Evolutionary conservation across 2,888 invertebrate species (phyloP), one percentile per base, ranked within the genome.

Genomic region (Microplitis deprimator): DNA sequence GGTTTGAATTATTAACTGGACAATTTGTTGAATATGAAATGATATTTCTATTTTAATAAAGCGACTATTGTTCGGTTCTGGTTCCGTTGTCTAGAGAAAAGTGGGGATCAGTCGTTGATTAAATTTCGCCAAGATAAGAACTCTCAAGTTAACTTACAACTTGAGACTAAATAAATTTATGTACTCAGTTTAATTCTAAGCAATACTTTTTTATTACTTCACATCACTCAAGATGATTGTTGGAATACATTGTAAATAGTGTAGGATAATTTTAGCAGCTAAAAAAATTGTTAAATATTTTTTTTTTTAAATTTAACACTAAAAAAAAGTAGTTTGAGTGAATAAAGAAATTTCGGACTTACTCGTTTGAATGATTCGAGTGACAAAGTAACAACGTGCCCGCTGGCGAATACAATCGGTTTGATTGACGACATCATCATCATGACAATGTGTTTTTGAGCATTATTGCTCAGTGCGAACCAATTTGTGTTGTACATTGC

Each of bases 401-500:
- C 67, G 60, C 62, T 61, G 20, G 39, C 17, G 10, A 70, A 69
- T 10, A 74, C 17, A 6, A 77, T 39, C 61, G 76, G 74, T 68
- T 38, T 74, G 3, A 68, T 13, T 29, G 68, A 50, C 13, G 17
- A 60, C 7, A 67, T n/a, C 74, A 74, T 74, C 61, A 74, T 74
- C 1, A 74, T 10, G 5, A 61, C n/a, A 29, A 74, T 61, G 5
- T 16, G 16, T 17, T 74, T 74, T 39, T 20, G 20, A 6, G 38
- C 68, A 40, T 8, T 16, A 20, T 5, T 61, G 13, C 38, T 74
- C 10, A 74, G 17, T 3, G 16, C 16, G 17, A 59, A 74, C 74
- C 68, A 74, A 17, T 74, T 74, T 13, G 74, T 74, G 6, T 61
- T n/a, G 40, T 68, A 68, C 39, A 68, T 40, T 40, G 40, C 68